Evolutionary conservation across 1,140 invertebrate genomes (phyloP), one percentile per base, ranked within the genome.

Genomic region (Megalonaias nervosa): DNA sequence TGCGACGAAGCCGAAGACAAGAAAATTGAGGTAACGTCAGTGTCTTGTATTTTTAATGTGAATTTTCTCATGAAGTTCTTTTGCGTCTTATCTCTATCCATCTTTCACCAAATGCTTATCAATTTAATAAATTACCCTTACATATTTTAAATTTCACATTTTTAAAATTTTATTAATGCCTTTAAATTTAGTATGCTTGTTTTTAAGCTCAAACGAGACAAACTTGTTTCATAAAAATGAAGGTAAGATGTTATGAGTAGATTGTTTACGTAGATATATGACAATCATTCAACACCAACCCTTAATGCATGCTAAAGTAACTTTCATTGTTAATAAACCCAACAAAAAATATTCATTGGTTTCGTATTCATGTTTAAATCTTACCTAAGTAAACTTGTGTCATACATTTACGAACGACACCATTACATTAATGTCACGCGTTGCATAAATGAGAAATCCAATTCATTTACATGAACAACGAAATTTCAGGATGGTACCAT

Each of bases 1-100:
- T 82, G 81, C 74, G 81, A 82, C 71, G 3, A 55, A 14, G 67
- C 72, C 12, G 72, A 82, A 17, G 81, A 82, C 64, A 73, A 69
- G 4, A 57, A 38, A 13, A 78, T 82, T 58, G 62, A 76, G 26
- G 81, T 82, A 62, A 9, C 11, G 38, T 48, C 38, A 76, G 2
- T 71, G 23, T 67, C 1, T 71, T 59, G 14, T 19, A 60, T 58
- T 59, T 15, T 71, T 21, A 59, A 23, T 11, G 21, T 58, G n/a
- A 14, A 26, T n/a, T 57, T 62, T 62, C 9, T n/a, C 19, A 62
- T 13, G 21, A 59, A 23, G 11, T 21, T 59, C 12, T n/a, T 14
- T 21, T n/a, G 23, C 23, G 21, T 58, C 17, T 59, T 59, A 31
- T n/a, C 57, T 19, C 11, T 21, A 15, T 15, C 48, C 21, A n/a